Evolutionary conservation across 2,888 invertebrate species (phyloP), one percentile per base, ranked within the genome.

Genomic region (Drosophila aldrichi): DNA sequence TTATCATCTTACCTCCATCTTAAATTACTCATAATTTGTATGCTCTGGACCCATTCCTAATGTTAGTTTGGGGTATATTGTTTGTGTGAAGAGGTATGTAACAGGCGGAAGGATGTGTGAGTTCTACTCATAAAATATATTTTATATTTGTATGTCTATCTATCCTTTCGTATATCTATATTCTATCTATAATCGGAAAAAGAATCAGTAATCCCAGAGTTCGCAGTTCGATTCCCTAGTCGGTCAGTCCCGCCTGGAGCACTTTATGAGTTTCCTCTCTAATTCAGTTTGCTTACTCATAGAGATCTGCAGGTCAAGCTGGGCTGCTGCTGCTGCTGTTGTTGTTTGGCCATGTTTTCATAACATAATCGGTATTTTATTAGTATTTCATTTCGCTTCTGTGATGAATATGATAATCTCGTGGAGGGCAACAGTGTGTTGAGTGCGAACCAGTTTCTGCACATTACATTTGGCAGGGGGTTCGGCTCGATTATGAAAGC

Each of bases 381-480:
- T 32, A 12, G 18, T 3, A 12, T 29, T 5, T n/a, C 46, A n/a
- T 25, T 18, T 46, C 22, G 10, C 18, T 20, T 29, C 46, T 29
- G 10, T 38, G 58, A 48, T 38, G 38, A 10, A 29, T 38, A 29
- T 16, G 25, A 18, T 16, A 6, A 25, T 48, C 22, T 36, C n/a
- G 44, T 2, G 22, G 20, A 40, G 44, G 32, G 8, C 46, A n/a
- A 25, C 46, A 1, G 16, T 14, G 25, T 12, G 36, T 38, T 25
- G 29, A 48, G 58, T 38, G 38, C 20, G 58, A 58, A 58, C 58
- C 58, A 58, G 58, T 58, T 58, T 58, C 48, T 48, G 58, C 48
- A 38, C 18, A 29, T 40, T 38, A 25, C 48, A 32, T 56, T 18
- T 22, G 46, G 38, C 18, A 3, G 44, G 3, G 44, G 44, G 22